Evolutionary conservation across 2,797 vertebrate species (phyloP).

Genomic region (Sebastes nivosus): DNA sequence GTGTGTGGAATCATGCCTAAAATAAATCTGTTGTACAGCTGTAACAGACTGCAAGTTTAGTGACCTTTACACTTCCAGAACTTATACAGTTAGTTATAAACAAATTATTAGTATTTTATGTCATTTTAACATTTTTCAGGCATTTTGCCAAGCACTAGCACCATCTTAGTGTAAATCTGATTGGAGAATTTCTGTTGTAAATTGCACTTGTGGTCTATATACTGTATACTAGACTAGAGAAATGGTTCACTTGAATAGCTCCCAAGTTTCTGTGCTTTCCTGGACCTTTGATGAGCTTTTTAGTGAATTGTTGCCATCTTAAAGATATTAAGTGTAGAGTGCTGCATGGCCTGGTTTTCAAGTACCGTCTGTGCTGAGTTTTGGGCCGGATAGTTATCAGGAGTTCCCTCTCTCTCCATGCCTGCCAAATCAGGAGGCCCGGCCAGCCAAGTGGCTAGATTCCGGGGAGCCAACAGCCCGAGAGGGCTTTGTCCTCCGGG

Average conservation of each 20-base stretch:
- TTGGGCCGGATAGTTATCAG: conserved; percentile 46
- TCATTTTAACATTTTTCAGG: not conserved
- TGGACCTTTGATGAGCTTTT: not conserved
- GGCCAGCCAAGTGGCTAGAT: conserved; percentile 72
- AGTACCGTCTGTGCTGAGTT: conserved; percentile 10
- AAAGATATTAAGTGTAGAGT: not conserved
- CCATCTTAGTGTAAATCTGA: not conserved
- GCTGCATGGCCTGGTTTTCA: conserved; percentile 36
- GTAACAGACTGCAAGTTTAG: not conserved
- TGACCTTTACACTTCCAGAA: not conserved
- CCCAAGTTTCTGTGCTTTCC: not conserved
- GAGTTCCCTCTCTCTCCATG: conserved; percentile 47
- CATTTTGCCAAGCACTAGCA: not conserved
- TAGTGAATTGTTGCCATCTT: not conserved
- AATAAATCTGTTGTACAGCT: not conserved
- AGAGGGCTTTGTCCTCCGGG: conserved; percentile 74
- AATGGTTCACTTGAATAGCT: not conserved
- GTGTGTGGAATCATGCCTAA: not conserved
- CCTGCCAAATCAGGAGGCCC: conserved; percentile 62
- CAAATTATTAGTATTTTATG: not conserved
- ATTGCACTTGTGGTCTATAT: not conserved
- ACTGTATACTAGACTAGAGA: not conserved
- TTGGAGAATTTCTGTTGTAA: not conserved
- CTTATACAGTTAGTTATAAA: not conserved
- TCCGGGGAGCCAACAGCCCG: conserved; percentile 73